A percentile compares a stretch with the other conserved stretches of the same genome.
These are phyloP conservation scores for Lissocephala sabroskyi DNA, from an alignment of 2,888 invertebrate genomes.

Conservation along the genomic window DNA sequence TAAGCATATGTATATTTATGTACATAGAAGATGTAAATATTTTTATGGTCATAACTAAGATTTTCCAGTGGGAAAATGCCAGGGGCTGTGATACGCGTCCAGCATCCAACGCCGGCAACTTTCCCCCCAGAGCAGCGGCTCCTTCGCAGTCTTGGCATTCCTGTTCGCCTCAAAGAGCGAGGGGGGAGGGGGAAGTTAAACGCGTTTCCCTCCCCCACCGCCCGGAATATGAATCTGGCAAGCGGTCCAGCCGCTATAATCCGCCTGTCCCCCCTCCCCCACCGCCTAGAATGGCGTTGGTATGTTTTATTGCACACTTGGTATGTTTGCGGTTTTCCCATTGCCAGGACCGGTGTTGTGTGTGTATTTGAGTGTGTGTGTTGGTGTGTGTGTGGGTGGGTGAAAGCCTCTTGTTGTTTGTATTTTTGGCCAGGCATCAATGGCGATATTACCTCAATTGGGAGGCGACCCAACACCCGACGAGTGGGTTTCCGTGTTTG, in stretches of 20 bases:
- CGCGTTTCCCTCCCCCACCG: no score
- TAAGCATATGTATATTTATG: neutral
- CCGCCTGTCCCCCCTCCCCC: no score
- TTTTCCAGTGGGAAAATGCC: no score
- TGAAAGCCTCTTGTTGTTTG: no score
- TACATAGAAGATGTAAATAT: constrained; percentile 45
- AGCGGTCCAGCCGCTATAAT: neutral
- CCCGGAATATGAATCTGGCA: constrained; percentile 4
- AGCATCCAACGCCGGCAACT: no score
- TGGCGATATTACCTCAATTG: no score
- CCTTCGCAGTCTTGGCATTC: no score
- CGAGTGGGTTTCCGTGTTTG: no score
- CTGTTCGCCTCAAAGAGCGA: neutral
- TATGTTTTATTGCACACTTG: constrained; percentile 61
- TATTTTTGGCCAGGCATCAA: no score
- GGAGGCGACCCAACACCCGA: no score
- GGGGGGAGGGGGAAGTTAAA: constrained; percentile 1
- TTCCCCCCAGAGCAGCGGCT: no score
- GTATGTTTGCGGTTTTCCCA: constrained; percentile 52
- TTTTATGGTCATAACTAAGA: constrained; percentile 66
- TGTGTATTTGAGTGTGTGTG: constrained; percentile 8
- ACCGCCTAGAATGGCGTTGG: no score
- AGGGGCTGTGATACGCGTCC: constrained; percentile 30
- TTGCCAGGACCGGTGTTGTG: constrained; percentile 46
- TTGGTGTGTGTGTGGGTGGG: neutral